These are phyloP conservation scores for Lasioglossum calceatum DNA, from an alignment of 2,888 invertebrate species.

Conservation along the genomic window DNA sequence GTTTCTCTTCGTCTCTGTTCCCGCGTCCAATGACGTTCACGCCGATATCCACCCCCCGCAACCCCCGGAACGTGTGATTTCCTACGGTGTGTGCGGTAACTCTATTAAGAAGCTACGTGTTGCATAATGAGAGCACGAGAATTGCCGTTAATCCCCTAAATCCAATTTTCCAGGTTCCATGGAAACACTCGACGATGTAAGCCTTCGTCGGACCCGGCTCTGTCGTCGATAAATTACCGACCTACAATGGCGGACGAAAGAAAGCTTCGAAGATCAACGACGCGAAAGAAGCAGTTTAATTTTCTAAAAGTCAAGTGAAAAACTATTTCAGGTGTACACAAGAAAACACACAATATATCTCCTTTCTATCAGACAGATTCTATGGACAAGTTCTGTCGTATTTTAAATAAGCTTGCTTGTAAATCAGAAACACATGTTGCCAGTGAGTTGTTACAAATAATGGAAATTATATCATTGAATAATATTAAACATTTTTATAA, in stretches of 20 bases:
- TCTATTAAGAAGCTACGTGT: conserved; percentile 66
- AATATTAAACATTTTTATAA: too few relatives aligned
- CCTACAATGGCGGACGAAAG: conserved; percentile 8
- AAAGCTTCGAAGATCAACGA: background rate
- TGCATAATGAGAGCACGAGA: conserved; percentile 66
- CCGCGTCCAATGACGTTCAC: conserved; percentile 8
- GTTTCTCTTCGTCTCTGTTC: background rate
- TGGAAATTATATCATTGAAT: too few relatives aligned
- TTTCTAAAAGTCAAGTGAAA: background rate
- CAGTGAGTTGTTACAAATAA: too few relatives aligned
- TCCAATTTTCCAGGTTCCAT: conserved; percentile 75
- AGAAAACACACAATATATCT: background rate
- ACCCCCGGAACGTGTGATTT: background rate
- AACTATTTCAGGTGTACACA: background rate
- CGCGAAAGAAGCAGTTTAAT: background rate
- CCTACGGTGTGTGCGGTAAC: conserved; percentile 46
- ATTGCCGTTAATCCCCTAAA: conserved; percentile 69
- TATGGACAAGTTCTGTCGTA: background rate
- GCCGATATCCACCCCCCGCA: background rate
- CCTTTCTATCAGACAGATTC: background rate
- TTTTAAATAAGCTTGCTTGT: too few relatives aligned
- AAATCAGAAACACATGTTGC: too few relatives aligned
- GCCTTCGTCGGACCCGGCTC: conserved; percentile 42
- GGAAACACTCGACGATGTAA: conserved; percentile 61
- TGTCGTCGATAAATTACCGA: conserved; percentile 62